Evolutionary conservation across 2,888 invertebrate genomes (phyloP), one percentile per base, ranked within the genome.

Genomic region (Tinea semifulvella): DNA sequence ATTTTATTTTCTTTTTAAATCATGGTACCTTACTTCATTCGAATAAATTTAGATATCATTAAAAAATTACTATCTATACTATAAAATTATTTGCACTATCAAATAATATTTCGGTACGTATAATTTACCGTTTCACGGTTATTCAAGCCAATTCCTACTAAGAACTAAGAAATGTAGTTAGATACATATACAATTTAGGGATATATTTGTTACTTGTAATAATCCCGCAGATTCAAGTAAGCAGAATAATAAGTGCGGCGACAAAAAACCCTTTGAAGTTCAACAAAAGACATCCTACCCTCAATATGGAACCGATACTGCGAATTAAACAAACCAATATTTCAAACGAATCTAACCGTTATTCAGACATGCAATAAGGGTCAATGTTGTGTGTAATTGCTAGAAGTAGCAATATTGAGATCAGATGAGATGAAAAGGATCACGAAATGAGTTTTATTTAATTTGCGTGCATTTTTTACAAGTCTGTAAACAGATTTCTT

Each of bases 371-470:
- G 3, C 10, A 26, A 26, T 26, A 26, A 26, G 26, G 11, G 11
- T 6, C 11, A 26, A 6, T 26, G 11, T 6, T 26, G 26, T 6
- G 11, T 3, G n/a, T n/a, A n/a, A n/a, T 55, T 55, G 55, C 52
- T 47, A 46, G 48, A 44, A n/a, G n/a, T n/a, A n/a, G n/a, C n/a
- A 40, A 40, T 19, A 61, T 56, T 56, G 62, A 63, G 68, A 65
- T 62, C 63, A 63, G 61, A 61, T 61, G 57, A n/a, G 54, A 61
- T 63, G 63, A 68, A 71, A 70, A 60, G 61, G 66, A 60, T 62
- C 60, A 52, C 51, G 60, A 67, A 72, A 74, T 70, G 69, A 71
- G 60, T 65, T 68, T 61, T 63, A 67, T 70, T 69, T 65, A 65
- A 68, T 68, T 68, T 65, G n/a, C 13, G 14, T 14, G n/a, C n/a